These are phyloP conservation scores for Psammodynastes pulverulentus DNA, from an alignment of 2,113 vertebrate genomes.

Conservation along the genomic window DNA sequence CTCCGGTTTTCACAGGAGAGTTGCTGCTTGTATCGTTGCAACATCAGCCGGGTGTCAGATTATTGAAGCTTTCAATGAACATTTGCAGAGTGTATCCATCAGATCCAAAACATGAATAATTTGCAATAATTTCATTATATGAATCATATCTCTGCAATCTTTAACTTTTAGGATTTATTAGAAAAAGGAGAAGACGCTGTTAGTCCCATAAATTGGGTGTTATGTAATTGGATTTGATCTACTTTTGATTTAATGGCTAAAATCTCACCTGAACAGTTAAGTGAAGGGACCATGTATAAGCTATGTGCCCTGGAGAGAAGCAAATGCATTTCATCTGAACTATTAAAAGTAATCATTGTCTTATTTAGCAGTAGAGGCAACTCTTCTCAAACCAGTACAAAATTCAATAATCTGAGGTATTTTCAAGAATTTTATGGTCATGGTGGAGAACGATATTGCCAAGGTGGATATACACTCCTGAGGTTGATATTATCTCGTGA, in stretches of 20 bases:
- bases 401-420: conserved; percentile 37
- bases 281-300: background rate
- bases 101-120: background rate
- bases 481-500: background rate
- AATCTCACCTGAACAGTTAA: conserved; percentile 5
- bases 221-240: background rate
- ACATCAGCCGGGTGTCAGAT: no score
- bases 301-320: background rate
- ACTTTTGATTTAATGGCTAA: background rate
- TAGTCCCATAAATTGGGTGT: background rate
- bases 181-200: background rate
- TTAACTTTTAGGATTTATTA: background rate
- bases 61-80: background rate
- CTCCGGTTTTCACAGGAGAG: no score
- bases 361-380: conserved; percentile 29
- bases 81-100: background rate
- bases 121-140: background rate
- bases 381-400: conserved; percentile 30
- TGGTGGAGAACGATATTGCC: conserved; percentile 38
- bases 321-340: background rate
- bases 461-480: conserved; percentile 20
- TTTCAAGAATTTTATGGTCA: conserved; percentile 45
- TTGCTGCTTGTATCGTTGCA: no score
- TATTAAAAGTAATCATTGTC: conserved; percentile 31
- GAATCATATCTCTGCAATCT: background rate